A percentile compares a stretch with the other conserved stretches of the same genome.
Evolutionary conservation across 2,797 vertebrate genomes (phyloP).

Genomic region (Gorsachius magnificus): DNA sequence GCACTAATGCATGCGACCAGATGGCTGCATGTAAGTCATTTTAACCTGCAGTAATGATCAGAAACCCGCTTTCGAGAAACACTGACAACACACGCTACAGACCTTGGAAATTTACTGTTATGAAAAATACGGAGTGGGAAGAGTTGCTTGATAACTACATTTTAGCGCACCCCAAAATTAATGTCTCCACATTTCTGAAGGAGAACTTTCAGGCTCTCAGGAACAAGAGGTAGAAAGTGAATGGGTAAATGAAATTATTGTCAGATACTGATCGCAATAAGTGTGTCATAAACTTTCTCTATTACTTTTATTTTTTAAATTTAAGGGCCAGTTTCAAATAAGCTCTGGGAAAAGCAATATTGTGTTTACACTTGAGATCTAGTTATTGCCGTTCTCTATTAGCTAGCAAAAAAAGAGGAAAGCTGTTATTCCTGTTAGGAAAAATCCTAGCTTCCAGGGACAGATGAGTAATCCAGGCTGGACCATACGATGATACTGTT

Average conservation of each 20-base stretch:
- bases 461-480: slow-evolving; percentile 21
- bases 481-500: background rate
- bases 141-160: background rate
- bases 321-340: background rate
- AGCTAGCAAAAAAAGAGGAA: background rate
- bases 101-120: background rate
- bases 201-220: background rate
- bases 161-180: background rate
- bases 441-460: slow-evolving; percentile 11
- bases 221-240: background rate
- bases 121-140: background rate
- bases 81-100: background rate
- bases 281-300: background rate
- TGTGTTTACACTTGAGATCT: slow-evolving; percentile 36
- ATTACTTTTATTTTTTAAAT: background rate
- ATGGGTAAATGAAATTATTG: background rate
- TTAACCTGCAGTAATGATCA: slow-evolving; percentile 32
- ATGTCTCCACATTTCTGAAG: background rate
- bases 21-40: slow-evolving; percentile 41
- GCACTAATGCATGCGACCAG: slow-evolving; percentile 17
- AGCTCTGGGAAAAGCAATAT: background rate
- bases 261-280: background rate
- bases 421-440: background rate
- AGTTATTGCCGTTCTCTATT: background rate
- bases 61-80: slow-evolving; percentile 13